A percentile compares a stretch with the other conserved stretches of the same genome.
phyloP scores from a whole-genome alignment of 2,797 vertebrate genomes.

The Leucoraja ocellata region DNA sequence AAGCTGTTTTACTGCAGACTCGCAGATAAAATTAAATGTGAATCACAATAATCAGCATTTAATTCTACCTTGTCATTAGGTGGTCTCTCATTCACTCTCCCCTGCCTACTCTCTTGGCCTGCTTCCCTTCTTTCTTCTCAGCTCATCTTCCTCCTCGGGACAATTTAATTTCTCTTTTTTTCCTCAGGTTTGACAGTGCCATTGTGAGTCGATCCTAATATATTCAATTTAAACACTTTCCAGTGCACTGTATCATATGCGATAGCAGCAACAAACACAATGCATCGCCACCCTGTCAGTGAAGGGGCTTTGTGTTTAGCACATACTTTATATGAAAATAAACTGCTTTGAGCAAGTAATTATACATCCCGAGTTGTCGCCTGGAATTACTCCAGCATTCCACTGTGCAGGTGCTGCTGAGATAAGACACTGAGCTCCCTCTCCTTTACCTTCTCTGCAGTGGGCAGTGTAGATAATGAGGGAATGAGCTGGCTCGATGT shows the following conservation, averaged over 20 bases:
- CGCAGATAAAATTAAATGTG: neutral
- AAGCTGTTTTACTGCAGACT: neutral
- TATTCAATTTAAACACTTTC: neutral
- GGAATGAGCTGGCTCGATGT: neutral
- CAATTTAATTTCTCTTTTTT: neutral
- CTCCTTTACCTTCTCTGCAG: neutral
- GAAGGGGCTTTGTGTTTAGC: constrained; percentile 1
- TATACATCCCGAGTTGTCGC: neutral
- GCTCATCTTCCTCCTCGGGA: neutral
- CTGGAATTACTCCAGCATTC: neutral
- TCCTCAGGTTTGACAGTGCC: neutral
- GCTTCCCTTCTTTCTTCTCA: neutral
- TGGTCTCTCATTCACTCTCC: neutral
- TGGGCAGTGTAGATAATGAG: constrained; percentile 22
- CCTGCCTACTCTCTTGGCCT: too few relatives aligned
- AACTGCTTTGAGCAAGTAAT: constrained; percentile 24
- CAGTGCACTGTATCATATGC: neutral
- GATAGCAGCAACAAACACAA: constrained; percentile 18
- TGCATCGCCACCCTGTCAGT: neutral
- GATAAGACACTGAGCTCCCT: constrained; percentile 5
- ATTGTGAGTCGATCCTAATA: neutral
- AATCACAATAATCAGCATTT: neutral
- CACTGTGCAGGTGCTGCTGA: neutral
- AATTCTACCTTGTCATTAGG: neutral
- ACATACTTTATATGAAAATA: constrained; percentile 17